Conservation (phyloP, 2,797 vertebrate genomes). For the Acanthurus leucopareius region DNA sequence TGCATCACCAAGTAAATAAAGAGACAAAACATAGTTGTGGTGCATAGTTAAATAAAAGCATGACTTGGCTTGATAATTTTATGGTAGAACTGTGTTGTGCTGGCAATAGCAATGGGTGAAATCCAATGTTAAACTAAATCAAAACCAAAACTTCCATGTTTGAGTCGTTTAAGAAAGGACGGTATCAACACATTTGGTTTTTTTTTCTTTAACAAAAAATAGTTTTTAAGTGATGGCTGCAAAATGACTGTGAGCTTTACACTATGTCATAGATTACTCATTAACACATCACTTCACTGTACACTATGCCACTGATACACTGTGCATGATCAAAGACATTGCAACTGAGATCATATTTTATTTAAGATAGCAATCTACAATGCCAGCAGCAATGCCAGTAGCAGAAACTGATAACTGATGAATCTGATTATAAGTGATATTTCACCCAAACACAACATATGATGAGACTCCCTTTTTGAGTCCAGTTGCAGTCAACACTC, state of each 20-base stretch:
- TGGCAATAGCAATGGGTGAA: too few species aligned
- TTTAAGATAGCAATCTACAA: constrained; percentile 22
- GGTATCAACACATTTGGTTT: too few species aligned
- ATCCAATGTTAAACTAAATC: too few species aligned
- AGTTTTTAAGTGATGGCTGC: background rate
- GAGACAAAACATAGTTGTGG: too few species aligned
- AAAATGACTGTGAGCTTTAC: constrained; percentile 3
- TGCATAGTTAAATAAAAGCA: too few species aligned
- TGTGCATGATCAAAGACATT: constrained; percentile 15
- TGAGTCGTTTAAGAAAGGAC: too few species aligned
- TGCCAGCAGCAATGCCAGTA: constrained; percentile 32
- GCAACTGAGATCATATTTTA: constrained; percentile 18
- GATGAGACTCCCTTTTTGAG: background rate
- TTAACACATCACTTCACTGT: background rate
- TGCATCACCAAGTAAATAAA: too few species aligned
- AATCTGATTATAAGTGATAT: constrained; percentile 42
- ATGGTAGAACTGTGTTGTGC: too few species aligned
- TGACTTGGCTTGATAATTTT: too few species aligned
- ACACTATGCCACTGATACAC: background rate
- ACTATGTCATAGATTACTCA: background rate
- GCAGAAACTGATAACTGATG: constrained; percentile 40
- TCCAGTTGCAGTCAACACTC: constrained; percentile 6
- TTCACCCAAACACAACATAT: constrained; percentile 18
- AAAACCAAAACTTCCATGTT: too few species aligned
- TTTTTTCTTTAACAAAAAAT: background rate